Evolutionary conservation across 2,113 vertebrate species (phyloP), one percentile per base, ranked within the genome.

Genomic region (Condylura cristata): DNA sequence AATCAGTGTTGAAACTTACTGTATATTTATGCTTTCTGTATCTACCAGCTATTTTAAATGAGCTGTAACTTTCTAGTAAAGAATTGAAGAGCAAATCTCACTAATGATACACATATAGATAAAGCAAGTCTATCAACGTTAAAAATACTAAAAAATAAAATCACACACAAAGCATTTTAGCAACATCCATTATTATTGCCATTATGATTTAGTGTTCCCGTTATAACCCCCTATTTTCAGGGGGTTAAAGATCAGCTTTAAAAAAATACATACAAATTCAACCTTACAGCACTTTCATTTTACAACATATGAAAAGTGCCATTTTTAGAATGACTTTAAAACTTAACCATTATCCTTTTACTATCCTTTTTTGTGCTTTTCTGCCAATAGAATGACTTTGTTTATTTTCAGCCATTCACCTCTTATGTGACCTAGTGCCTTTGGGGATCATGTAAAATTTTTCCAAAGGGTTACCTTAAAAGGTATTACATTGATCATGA

Each of bases 11-110:
- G 97, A 98, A 98, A 98, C 97, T 98, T 98, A 94, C 96, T 98
- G 98, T 98, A 98, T 98, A 98, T 98, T 98, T 98, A 98, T 98
- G 98, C 98, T 98, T 98, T 98, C 98, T 98, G 98, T 98, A 98
- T 97, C 97, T 97, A 98, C 97, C 98, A 98, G 98, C 98, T 98
- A 98, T 98, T 99, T 98, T 98, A 98, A 98, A 98, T 98, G 96
- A 98, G 98, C 98, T 98, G 98, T 98, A 98, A 98, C 98, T 99
- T 99, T 98, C 98, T 98, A 98, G 98, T 98, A 98, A 98, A 98
- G 95, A 97, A 97, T 94, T 98, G 98, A 98, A 98, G 97, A 98
- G 97, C 97, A 97, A 98, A 98, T 98, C 96, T 98, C 97, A 97
- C 95, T 95, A 96, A 97, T 97, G 97, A 96, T 98, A 97, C 95